These are phyloP conservation scores for Galleria mellonella DNA, from an alignment of 1,140 invertebrate species.

Conservation along the genomic window DNA sequence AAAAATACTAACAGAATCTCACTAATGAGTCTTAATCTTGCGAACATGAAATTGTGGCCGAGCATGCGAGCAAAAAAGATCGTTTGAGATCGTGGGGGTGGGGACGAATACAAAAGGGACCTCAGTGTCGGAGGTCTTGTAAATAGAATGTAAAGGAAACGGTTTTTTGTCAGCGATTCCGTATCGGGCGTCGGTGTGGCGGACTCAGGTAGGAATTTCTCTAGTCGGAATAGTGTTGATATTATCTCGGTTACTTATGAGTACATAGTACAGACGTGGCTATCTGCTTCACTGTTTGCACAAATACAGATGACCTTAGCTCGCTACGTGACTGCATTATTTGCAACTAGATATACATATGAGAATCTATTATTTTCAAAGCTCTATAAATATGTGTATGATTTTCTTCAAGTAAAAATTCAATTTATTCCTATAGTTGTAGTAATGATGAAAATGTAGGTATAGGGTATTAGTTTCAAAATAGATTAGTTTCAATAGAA, in stretches of 20 bases:
- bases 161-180: conserved; percentile 52
- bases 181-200: conserved; percentile 47
- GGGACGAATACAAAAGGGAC: conserved; percentile 35
- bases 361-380: no score
- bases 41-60: conserved; percentile 34
- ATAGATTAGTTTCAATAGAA: no score
- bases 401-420: no score
- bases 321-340: conserved; percentile 37
- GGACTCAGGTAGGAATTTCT: conserved; percentile 58
- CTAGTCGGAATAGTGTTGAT: conserved; percentile 5
- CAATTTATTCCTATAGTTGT: no score
- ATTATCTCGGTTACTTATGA: conserved; percentile 23
- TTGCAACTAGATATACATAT: no score
- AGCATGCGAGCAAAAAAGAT: conserved; percentile 60
- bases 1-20: background rate
- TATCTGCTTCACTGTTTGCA: conserved; percentile 60
- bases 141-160: conserved; percentile 66
- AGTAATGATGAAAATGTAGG: no score
- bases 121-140: conserved; percentile 67
- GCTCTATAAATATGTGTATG: no score
- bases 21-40: conserved; percentile 43
- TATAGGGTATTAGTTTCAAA: no score
- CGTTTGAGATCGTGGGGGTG: conserved; percentile 34
- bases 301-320: conserved; percentile 50
- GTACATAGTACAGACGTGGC: conserved; percentile 56